Conservation (phyloP, 1,140 invertebrate genomes). For the Bemisia tabaci region DNA sequence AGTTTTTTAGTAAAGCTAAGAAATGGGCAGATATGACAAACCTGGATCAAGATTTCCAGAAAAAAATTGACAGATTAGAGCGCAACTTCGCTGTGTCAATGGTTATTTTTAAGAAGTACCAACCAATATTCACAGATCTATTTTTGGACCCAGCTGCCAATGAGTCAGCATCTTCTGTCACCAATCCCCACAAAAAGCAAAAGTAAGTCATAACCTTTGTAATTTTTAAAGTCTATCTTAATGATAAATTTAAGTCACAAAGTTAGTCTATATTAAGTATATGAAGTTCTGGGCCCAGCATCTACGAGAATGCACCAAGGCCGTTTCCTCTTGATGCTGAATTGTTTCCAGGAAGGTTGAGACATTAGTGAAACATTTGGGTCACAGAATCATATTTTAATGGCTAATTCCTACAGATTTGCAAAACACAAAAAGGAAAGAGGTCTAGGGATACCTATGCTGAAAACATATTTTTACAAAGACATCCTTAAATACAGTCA, state of each 20-base stretch:
- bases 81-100: slow-evolving; percentile 89
- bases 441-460: background rate
- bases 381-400: too few relatives aligned
- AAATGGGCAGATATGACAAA: slow-evolving; percentile 92
- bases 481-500: too few relatives aligned
- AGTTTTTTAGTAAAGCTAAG: slow-evolving; percentile 93
- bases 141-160: slow-evolving; percentile 52
- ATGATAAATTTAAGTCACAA: too few relatives aligned
- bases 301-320: too few relatives aligned
- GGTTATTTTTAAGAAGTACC: slow-evolving; percentile 86
- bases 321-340: too few relatives aligned
- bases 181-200: slow-evolving; percentile 51
- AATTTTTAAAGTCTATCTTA: background rate
- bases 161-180: slow-evolving; percentile 29
- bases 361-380: too few relatives aligned
- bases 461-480: too few relatives aligned
- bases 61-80: slow-evolving; percentile 74
- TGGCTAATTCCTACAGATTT: too few relatives aligned
- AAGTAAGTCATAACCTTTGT: slow-evolving; percentile 33
- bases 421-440: slow-evolving; percentile 1
- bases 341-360: too few relatives aligned
- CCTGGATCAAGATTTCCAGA: slow-evolving; percentile 66
- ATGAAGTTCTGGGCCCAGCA: too few relatives aligned
- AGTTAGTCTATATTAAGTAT: too few relatives aligned
- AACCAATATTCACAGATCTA: slow-evolving; percentile 72